These are phyloP conservation scores for Drosophila melanosoma DNA, from an alignment of 2,888 invertebrate species.

Conservation along the genomic window DNA sequence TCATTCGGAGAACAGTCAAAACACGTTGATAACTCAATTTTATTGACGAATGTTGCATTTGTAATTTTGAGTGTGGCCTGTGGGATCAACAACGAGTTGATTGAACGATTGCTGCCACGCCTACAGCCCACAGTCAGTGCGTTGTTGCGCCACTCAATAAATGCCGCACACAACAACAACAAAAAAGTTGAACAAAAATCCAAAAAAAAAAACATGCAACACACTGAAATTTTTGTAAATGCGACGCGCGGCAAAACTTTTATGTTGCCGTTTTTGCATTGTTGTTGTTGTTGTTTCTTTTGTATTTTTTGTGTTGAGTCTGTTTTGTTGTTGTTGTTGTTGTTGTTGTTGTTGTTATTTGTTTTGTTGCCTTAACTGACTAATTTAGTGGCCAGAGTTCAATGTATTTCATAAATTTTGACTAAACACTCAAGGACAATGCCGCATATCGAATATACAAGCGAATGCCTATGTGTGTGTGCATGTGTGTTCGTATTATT, in stretches of 20 bases:
- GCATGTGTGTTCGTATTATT: slow-evolving; percentile 3
- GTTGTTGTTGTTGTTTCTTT: slow-evolving; percentile 22
- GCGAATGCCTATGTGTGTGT: slow-evolving; percentile 10
- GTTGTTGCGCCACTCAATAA: slow-evolving; percentile 7
- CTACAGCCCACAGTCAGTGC: slow-evolving; percentile 10
- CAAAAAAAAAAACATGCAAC: slow-evolving; percentile 34
- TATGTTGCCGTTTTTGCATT: slow-evolving; percentile 60
- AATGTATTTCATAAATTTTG: slow-evolving; percentile 81
- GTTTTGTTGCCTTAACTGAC: slow-evolving; percentile 71
- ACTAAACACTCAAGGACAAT: slow-evolving; percentile 81
- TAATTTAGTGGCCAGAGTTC: slow-evolving; percentile 77
- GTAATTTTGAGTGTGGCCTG: slow-evolving; percentile 36
- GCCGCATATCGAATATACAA: slow-evolving; percentile 50
- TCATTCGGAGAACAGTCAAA: neutral
- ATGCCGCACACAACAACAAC: neutral
- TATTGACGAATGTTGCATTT: slow-evolving; percentile 50
- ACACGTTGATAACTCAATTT: slow-evolving; percentile 38
- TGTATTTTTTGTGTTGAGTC: slow-evolving; percentile 8
- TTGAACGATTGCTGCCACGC: slow-evolving; percentile 45
- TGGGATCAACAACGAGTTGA: slow-evolving; percentile 68
- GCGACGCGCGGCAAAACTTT: slow-evolving; percentile 72
- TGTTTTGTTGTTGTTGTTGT: neutral
- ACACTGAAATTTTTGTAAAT: slow-evolving; percentile 61
- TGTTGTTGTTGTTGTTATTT: slow-evolving; percentile 17
- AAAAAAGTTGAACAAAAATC: neutral